Percentiles rank a stretch among this genome's conserved stretches.
These are phyloP conservation scores for Mastacembelus armatus DNA, from an alignment of 2,797 vertebrate genomes.

Conservation along the genomic window DNA sequence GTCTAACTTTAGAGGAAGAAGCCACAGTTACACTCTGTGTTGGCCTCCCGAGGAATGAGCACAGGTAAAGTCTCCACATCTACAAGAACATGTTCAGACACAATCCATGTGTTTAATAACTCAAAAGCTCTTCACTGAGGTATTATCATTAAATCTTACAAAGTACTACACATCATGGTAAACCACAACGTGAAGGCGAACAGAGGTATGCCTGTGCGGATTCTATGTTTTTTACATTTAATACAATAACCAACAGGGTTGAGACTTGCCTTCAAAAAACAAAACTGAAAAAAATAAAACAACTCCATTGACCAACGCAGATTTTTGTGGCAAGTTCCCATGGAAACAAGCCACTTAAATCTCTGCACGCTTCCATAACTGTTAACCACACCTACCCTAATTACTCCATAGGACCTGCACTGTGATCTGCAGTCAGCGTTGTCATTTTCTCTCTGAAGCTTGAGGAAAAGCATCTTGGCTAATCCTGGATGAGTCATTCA, in stretches of 20 bases:
- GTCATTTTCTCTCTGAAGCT: conserved; percentile 33
- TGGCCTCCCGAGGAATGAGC: conserved; percentile 23
- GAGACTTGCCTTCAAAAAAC: conserved; percentile 46
- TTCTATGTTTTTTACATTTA: conserved; percentile 25
- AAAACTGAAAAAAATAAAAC: conserved; percentile 40
- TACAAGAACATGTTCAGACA: conserved; percentile 60
- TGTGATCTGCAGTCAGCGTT: conserved; percentile 44
- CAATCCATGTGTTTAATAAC: conserved; percentile 53
- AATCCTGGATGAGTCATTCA: conserved; percentile 60
- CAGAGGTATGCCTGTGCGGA: conserved; percentile 32
- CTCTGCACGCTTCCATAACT: conserved; percentile 52
- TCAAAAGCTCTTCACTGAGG: conserved; percentile 28
- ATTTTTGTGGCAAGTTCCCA: conserved; percentile 56
- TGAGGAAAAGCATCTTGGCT: conserved; percentile 27
- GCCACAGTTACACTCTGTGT: conserved; percentile 56
- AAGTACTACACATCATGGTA: conserved; percentile 33
- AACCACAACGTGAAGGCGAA: conserved; percentile 27
- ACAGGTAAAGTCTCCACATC: conserved; percentile 47
- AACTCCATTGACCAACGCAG: conserved; percentile 28
- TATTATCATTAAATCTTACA: conserved; percentile 57
- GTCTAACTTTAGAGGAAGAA: conserved; percentile 63
- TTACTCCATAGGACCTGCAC: conserved; percentile 51
- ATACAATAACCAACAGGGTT: conserved; percentile 37
- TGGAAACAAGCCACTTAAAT: conserved; percentile 67
- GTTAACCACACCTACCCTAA: conserved; percentile 68